Percentiles rank a stretch among this genome's conserved stretches.
phyloP scores from a whole-genome alignment of 2,888 invertebrate genomes.

The Morpho deidamia region DNA sequence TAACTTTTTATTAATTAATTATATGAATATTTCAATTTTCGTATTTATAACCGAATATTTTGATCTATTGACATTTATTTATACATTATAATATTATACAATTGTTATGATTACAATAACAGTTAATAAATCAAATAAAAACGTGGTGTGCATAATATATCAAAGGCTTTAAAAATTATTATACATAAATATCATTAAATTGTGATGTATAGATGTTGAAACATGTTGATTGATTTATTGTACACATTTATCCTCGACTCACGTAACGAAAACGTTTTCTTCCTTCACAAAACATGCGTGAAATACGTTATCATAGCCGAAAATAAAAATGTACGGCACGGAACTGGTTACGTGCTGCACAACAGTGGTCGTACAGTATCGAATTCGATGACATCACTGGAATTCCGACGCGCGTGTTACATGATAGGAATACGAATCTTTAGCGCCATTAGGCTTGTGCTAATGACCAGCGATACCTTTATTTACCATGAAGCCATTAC shows the following conservation, averaged over 20 bases:
- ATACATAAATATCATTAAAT: conserved; percentile 1
- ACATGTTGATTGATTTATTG: background rate
- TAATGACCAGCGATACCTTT: conserved; percentile 15
- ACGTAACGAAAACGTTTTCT: conserved; percentile 19
- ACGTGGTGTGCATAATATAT: too few species aligned
- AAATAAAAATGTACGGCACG: conserved; percentile 20
- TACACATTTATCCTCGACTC: conserved; percentile 7
- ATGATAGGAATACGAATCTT: conserved; percentile 19
- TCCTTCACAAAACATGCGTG: conserved; percentile 19
- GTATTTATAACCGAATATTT: too few species aligned
- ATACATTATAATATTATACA: too few species aligned
- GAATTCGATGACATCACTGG: conserved; percentile 23
- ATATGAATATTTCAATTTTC: too few species aligned
- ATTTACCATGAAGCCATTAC: too few species aligned
- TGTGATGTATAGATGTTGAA: background rate
- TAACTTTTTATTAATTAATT: too few species aligned
- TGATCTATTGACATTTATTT: too few species aligned
- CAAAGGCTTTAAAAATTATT: too few species aligned
- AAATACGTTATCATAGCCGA: conserved; percentile 18
- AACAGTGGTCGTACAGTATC: conserved; percentile 17
- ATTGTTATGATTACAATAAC: too few species aligned
- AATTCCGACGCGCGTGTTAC: conserved; percentile 14
- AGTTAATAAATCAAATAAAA: too few species aligned
- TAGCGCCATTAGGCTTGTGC: conserved; percentile 18
- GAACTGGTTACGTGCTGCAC: conserved; percentile 11